Evolutionary conservation across 2,797 vertebrate species (phyloP).

Genomic region (Sternotherus odoratus): DNA sequence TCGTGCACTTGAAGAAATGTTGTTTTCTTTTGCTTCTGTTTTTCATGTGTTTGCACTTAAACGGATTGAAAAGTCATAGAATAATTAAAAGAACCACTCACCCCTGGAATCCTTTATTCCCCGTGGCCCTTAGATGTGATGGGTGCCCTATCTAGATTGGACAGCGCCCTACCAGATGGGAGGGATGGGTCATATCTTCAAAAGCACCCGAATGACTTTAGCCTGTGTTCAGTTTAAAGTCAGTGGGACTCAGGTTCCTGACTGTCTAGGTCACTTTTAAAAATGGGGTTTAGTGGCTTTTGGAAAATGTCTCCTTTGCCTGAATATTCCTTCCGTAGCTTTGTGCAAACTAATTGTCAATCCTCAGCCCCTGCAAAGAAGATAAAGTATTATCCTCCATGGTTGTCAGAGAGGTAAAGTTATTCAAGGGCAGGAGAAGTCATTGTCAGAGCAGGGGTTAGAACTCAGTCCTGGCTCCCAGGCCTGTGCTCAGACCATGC

Average conservation of each 20-base stretch:
- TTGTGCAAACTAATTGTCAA: too few relatives aligned
- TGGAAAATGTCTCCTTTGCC: too few relatives aligned
- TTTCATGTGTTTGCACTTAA: not conserved
- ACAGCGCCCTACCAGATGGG: too few relatives aligned
- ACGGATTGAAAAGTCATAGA: not conserved
- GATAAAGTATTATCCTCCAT: not conserved
- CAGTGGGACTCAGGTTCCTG: not conserved
- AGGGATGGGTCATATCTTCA: too few relatives aligned
- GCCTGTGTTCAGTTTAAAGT: not conserved
- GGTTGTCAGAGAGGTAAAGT: not conserved
- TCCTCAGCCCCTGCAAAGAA: too few relatives aligned
- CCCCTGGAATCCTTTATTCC: not conserved
- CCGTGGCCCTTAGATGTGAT: not conserved
- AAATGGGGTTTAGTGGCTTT: not conserved
- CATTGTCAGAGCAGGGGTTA: not conserved
- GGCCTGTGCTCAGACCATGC: not conserved
- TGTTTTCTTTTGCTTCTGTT: not conserved
- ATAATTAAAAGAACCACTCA: not conserved
- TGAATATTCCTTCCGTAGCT: too few relatives aligned
- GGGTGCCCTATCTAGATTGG: not conserved
- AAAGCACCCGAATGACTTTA: not conserved
- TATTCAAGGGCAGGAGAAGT: not conserved
- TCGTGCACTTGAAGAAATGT: not conserved
- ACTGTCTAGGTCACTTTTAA: not conserved
- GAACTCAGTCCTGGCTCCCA: not conserved